A percentile compares a stretch with the other conserved stretches of the same genome.
phyloP scores from a whole-genome alignment of 1,140 invertebrate species.

The Aphidius gifuensis region DNA sequence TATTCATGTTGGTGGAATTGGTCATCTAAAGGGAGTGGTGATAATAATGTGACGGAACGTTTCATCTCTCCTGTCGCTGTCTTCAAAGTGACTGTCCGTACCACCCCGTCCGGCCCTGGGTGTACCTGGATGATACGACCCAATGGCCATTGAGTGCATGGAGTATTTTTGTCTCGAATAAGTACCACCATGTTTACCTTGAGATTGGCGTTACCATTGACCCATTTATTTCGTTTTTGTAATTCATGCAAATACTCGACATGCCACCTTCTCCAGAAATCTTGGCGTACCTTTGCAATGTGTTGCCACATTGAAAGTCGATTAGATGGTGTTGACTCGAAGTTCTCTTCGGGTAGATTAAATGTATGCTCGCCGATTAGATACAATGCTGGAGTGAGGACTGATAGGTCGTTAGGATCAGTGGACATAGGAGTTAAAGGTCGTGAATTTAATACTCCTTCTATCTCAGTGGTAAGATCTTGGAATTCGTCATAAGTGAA shows the following conservation, averaged over 20 bases:
- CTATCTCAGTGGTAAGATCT: conserved; percentile 12
- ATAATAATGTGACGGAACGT: conserved; percentile 9
- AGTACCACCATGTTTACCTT: conserved; percentile 38
- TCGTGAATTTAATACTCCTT: conserved; percentile 29
- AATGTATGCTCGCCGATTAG: conserved; percentile 26
- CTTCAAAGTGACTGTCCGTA: background rate
- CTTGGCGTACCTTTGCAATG: conserved; percentile 24
- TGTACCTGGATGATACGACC: conserved; percentile 12
- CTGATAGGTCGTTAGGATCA: conserved; percentile 29
- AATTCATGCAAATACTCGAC: conserved; percentile 31
- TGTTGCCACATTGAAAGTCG: conserved; percentile 23
- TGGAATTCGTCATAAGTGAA: background rate
- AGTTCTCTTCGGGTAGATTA: conserved; percentile 17
- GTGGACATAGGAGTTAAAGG: conserved; percentile 26
- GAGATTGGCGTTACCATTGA: conserved; percentile 21
- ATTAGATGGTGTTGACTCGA: background rate
- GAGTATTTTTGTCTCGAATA: conserved; percentile 33
- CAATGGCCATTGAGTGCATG: conserved; percentile 18
- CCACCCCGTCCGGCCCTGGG: background rate
- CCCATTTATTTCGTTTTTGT: conserved; percentile 39
- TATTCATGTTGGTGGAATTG: too few species aligned
- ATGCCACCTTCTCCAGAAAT: conserved; percentile 36
- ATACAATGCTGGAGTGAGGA: conserved; percentile 30
- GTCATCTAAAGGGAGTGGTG: conserved; percentile 9
- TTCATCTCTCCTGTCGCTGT: conserved; percentile 1